phyloP scores from a whole-genome alignment of 2,888 invertebrate species.

The Gastracanthus pulcherrimus region DNA sequence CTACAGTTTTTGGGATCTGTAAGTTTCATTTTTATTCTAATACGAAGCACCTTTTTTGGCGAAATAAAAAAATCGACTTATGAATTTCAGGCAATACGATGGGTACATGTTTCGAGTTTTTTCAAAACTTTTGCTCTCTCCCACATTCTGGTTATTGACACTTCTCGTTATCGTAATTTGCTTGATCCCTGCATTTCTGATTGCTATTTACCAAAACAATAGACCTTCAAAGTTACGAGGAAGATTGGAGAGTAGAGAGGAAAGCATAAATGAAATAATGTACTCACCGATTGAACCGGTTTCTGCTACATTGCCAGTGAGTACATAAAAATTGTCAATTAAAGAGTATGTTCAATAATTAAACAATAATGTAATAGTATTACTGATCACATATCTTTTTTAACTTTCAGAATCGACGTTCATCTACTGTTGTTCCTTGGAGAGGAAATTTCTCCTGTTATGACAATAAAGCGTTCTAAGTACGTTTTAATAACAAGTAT shows the following conservation, averaged over 20 bases:
- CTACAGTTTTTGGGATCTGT: conserved; percentile 82
- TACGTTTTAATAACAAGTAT: neutral
- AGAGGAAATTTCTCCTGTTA: conserved; percentile 58
- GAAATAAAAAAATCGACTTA: neutral
- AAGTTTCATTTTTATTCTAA: conserved; percentile 77
- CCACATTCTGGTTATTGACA: conserved; percentile 82
- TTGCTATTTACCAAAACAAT: conserved; percentile 63
- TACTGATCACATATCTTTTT: conserved; percentile 1
- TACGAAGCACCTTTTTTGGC: too few relatives aligned
- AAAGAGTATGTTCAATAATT: too few relatives aligned
- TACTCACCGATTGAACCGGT: conserved; percentile 21
- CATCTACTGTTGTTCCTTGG: conserved; percentile 62
- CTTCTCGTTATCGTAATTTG: conserved; percentile 78
- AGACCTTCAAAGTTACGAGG: conserved; percentile 63
- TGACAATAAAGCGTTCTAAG: conserved; percentile 51
- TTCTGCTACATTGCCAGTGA: conserved; percentile 38
- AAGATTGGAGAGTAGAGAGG: conserved; percentile 39
- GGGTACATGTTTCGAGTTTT: conserved; percentile 82
- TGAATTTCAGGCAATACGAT: conserved; percentile 76
- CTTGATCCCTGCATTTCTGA: conserved; percentile 80
- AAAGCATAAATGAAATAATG: conserved; percentile 15
- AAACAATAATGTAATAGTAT: too few relatives aligned
- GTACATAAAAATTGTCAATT: neutral
- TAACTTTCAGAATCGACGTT: conserved; percentile 59
- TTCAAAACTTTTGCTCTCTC: conserved; percentile 80